Evolutionary conservation across 2,888 invertebrate species (phyloP).

Genomic region (Phortica magna): DNA sequence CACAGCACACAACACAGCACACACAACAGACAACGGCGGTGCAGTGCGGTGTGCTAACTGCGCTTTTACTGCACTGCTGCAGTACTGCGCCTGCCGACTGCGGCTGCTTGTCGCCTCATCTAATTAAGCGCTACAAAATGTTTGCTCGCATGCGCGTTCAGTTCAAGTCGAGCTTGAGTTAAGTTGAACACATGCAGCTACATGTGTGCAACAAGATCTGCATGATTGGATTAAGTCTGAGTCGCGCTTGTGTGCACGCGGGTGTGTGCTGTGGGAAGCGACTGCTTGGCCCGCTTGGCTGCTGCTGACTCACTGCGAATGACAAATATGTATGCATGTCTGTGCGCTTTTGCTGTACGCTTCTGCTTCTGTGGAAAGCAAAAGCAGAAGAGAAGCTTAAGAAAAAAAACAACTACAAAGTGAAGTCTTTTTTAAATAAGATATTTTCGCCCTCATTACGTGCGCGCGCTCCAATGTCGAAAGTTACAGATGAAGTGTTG

Average conservation of each 20-base stretch:
- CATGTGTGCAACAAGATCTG: slow-evolving; percentile 27
- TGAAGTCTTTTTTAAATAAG: slow-evolving; percentile 57
- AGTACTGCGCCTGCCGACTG: too few relatives aligned
- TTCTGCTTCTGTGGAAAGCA: slow-evolving; percentile 28
- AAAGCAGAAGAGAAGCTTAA: not conserved
- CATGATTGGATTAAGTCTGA: slow-evolving; percentile 17
- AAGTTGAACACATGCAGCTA: slow-evolving; percentile 10
- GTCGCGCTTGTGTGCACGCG: too few relatives aligned
- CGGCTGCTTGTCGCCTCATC: slow-evolving; percentile 67
- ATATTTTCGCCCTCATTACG: slow-evolving; percentile 73
- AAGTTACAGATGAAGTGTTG: slow-evolving; percentile 71
- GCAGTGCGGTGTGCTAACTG: too few relatives aligned
- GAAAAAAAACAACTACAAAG: not conserved
- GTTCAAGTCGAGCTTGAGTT: slow-evolving; percentile 2
- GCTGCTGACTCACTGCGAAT: slow-evolving; percentile 13
- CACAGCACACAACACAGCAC: too few relatives aligned
- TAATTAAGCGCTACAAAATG: slow-evolving; percentile 58
- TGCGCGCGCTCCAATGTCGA: not conserved
- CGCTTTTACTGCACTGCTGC: too few relatives aligned
- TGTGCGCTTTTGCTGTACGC: not conserved
- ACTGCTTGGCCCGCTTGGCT: slow-evolving; percentile 1
- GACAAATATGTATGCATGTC: slow-evolving; percentile 35
- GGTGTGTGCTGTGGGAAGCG: too few relatives aligned
- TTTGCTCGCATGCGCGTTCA: slow-evolving; percentile 26
- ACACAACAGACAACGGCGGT: too few relatives aligned